A percentile compares a stretch with the other conserved stretches of the same genome.
phyloP scores from a whole-genome alignment of 1,140 invertebrate species.

The Trigoniulus corallinus region DNA sequence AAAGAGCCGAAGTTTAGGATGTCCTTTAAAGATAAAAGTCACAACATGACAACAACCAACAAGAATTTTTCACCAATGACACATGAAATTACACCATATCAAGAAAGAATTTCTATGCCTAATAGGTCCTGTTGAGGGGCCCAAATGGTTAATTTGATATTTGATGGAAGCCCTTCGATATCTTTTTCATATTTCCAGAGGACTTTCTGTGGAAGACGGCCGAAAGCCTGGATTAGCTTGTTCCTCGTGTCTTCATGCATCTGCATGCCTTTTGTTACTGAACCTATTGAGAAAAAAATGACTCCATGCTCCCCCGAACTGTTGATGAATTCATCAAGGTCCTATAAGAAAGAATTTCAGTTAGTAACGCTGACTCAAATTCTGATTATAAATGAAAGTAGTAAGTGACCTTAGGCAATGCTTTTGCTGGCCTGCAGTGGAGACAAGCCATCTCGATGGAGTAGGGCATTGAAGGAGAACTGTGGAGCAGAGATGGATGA shows the following conservation, averaged over 20 bases:
- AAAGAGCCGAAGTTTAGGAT: constrained; percentile 45
- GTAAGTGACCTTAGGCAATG: not conserved
- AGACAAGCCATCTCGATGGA: not conserved
- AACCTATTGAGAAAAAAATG: constrained; percentile 43
- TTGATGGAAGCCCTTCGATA: constrained; percentile 45
- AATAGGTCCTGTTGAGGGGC: constrained; percentile 65
- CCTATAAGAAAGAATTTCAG: not conserved
- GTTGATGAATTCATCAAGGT: constrained; percentile 7
- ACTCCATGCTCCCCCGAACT: constrained; percentile 27
- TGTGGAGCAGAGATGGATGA: not conserved
- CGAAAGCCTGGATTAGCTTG: constrained; percentile 31
- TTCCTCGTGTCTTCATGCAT: constrained; percentile 31
- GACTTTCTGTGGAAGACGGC: constrained; percentile 34
- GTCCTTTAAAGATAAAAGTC: constrained; percentile 27
- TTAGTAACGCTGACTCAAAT: too few relatives aligned
- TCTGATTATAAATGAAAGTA: not conserved
- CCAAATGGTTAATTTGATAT: constrained; percentile 54
- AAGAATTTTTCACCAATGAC: too few relatives aligned
- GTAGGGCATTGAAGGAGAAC: not conserved
- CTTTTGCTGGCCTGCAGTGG: not conserved
- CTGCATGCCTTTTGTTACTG: constrained; percentile 35
- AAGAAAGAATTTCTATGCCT: too few relatives aligned
- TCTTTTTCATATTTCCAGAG: constrained; percentile 45
- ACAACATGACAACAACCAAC: not conserved
- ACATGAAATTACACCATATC: too few relatives aligned